A percentile compares a stretch with the other conserved stretches of the same genome.
Evolutionary conservation across 2,797 vertebrate genomes (phyloP).

Genomic region (Nannoperca australis): DNA sequence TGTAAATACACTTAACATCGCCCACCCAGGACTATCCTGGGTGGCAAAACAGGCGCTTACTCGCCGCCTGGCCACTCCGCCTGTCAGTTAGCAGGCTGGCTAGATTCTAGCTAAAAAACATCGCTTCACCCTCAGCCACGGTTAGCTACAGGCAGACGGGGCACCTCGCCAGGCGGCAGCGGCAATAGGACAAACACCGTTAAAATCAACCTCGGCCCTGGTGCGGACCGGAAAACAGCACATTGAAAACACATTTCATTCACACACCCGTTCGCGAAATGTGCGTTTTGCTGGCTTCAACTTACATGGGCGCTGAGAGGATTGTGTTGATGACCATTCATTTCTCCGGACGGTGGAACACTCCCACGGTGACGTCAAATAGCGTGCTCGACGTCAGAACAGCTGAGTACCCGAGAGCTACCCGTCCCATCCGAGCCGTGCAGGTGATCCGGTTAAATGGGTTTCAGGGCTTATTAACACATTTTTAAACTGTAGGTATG

Average conservation of each 20-base stretch:
- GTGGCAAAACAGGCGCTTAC: slow-evolving; percentile 64
- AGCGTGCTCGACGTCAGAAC: slow-evolving; percentile 78
- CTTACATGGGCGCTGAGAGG: slow-evolving; percentile 86
- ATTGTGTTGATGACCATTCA: slow-evolving; percentile 88
- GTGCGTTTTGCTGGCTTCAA: slow-evolving; percentile 62
- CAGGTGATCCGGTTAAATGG: background rate
- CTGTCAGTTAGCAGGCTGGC: slow-evolving; percentile 76
- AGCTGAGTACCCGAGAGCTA: slow-evolving; percentile 40
- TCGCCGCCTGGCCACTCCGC: slow-evolving; percentile 51
- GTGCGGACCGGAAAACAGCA: background rate
- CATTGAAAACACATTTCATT: slow-evolving; percentile 49
- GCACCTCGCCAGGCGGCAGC: slow-evolving; percentile 57
- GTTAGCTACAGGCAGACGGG: slow-evolving; percentile 63
- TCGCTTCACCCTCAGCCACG: slow-evolving; percentile 45
- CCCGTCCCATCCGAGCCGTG: background rate
- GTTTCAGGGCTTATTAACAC: background rate
- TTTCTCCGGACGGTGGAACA: slow-evolving; percentile 83
- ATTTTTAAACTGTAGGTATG: no score
- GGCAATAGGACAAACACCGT: slow-evolving; percentile 33
- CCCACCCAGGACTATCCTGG: slow-evolving; percentile 44
- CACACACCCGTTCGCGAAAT: slow-evolving; percentile 38
- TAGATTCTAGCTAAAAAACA: slow-evolving; percentile 55
- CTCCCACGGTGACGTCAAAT: slow-evolving; percentile 87
- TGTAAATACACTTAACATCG: slow-evolving; percentile 41
- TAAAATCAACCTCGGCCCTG: background rate